These are phyloP conservation scores for Phocoena sinus DNA, from an alignment of 2,113 vertebrate genomes.

Conservation along the genomic window DNA sequence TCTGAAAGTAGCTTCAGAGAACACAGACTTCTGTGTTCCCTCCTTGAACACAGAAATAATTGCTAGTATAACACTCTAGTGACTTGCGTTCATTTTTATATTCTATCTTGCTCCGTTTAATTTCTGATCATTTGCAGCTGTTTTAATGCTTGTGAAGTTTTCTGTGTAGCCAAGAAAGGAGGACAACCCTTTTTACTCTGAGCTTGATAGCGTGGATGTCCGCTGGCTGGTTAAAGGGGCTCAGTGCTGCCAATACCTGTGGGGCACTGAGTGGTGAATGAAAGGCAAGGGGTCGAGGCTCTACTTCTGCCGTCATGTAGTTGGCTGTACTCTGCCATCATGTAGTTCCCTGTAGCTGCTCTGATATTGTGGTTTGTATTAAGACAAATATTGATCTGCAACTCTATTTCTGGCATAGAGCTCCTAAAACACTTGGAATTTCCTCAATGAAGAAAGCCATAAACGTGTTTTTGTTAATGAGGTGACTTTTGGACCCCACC, in stretches of 20 bases:
- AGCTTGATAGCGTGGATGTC: background rate
- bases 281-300: background rate
- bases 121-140: conserved; percentile 38
- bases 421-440: background rate
- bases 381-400: background rate
- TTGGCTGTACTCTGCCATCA: background rate
- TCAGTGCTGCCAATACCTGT: background rate
- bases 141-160: conserved; percentile 9
- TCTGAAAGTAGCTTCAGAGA: background rate
- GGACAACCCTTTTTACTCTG: background rate
- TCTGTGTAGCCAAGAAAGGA: background rate
- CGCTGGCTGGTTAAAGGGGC: background rate
- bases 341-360: background rate
- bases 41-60: background rate
- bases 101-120: background rate
- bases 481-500: background rate
- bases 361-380: background rate
- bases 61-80: background rate
- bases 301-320: background rate
- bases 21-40: background rate
- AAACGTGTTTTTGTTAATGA: background rate
- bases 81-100: conserved; percentile 13
- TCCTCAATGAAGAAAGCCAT: background rate
- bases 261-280: background rate
- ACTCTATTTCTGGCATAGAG: background rate